Conservation (phyloP, 35 echinoderm and acorn worm genomes). For the Patiria miniata region DNA sequence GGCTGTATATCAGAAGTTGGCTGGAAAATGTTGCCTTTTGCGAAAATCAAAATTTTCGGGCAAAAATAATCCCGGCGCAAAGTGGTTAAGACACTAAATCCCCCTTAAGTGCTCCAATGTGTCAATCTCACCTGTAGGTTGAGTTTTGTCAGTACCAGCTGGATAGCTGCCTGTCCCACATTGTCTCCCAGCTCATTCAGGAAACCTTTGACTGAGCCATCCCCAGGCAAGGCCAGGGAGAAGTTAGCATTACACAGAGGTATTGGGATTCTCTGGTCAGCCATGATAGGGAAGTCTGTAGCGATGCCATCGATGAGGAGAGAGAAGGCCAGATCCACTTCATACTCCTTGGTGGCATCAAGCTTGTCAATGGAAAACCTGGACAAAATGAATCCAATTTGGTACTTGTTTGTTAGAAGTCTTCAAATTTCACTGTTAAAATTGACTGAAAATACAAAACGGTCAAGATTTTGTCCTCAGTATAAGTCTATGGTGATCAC, state of each 20-base stretch:
- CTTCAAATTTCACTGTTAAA: too few species aligned
- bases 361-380: conserved; percentile 25
- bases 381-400: neutral
- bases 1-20: too few species aligned
- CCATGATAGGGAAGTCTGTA: neutral
- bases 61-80: too few species aligned
- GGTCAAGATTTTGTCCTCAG: too few species aligned
- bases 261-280: neutral
- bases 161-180: conserved; percentile 1
- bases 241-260: conserved; percentile 12
- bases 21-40: too few species aligned
- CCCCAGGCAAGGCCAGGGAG: conserved; percentile 5
- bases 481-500: too few species aligned
- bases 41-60: too few species aligned
- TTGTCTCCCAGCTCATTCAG: conserved; percentile 9
- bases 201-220: conserved; percentile 13
- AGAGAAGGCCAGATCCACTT: neutral
- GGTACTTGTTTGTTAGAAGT: too few species aligned
- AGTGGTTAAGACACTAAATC: too few species aligned
- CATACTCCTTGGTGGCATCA: conserved; percentile 16
- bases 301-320: neutral
- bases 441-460: too few species aligned
- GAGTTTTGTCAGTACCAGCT: neutral
- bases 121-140: neutral
- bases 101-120: too few species aligned